Percentiles rank a stretch among this genome's conserved stretches.
phyloP scores from a whole-genome alignment of 2,797 vertebrate species.

The Octomys mimax region DNA sequence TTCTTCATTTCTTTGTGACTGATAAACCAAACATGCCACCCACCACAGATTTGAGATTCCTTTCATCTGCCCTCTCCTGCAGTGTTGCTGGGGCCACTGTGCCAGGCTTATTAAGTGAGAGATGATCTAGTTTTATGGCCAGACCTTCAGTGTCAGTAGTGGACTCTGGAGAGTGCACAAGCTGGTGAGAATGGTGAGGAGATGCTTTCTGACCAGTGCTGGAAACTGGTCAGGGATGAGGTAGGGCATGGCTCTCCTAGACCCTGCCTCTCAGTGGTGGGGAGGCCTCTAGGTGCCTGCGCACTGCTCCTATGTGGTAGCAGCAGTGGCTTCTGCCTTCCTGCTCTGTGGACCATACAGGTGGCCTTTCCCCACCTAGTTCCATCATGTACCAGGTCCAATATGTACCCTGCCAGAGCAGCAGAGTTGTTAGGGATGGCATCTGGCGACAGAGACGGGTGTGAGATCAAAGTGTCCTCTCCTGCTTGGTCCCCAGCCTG shows the following conservation, averaged over 20 bases:
- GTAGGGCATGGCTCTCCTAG: not conserved
- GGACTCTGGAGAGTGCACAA: not conserved
- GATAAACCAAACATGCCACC: not conserved
- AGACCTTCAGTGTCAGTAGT: not conserved
- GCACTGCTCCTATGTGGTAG: not conserved
- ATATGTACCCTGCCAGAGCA: not conserved
- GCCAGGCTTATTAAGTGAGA: not conserved
- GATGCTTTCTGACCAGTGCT: not conserved
- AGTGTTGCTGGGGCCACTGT: not conserved
- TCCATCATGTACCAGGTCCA: not conserved
- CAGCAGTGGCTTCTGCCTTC: not conserved
- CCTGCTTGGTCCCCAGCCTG: not conserved
- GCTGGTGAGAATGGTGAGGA: not conserved
- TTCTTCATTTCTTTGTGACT: conserved; percentile 53
- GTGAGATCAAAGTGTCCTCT: not conserved
- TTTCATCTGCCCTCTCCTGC: not conserved
- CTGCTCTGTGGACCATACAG: not conserved
- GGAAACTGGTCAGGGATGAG: not conserved
- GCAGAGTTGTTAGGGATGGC: not conserved
- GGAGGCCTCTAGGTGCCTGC: not conserved
- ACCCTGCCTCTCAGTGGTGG: not conserved
- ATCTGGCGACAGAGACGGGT: fast-evolving
- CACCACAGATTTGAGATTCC: not conserved
- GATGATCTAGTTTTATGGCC: not conserved
- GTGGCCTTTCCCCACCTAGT: no score